phyloP scores from a whole-genome alignment of 2,888 invertebrate genomes.

The Cremastinae sp. region DNA sequence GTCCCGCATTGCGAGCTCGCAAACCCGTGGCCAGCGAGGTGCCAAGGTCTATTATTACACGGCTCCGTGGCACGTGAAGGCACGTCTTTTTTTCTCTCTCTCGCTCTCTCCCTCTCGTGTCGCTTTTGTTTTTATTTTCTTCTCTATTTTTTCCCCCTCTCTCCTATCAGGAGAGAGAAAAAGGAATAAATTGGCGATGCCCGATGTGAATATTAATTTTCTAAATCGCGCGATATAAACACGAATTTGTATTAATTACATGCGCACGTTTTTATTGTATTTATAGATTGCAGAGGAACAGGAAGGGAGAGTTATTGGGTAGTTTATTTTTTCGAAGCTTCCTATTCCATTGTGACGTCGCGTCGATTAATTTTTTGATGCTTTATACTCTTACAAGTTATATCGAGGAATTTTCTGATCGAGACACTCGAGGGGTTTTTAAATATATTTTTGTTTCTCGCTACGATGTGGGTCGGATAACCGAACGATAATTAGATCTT shows the following conservation, averaged over 20 bases:
- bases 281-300: neutral
- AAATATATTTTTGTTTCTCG: neutral
- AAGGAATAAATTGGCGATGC: conserved; percentile 51
- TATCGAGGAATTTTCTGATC: conserved; percentile 46
- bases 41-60: conserved; percentile 76
- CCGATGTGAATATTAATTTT: conserved; percentile 50
- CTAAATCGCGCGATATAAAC: conserved; percentile 15
- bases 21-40: conserved; percentile 65
- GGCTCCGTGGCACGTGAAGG: conserved; percentile 67
- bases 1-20: conserved; percentile 56
- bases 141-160: conserved; percentile 52
- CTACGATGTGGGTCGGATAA: conserved; percentile 50
- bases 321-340: no score
- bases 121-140: conserved; percentile 3
- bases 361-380: conserved; percentile 32
- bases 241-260: conserved; percentile 23
- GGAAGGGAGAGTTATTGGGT: no score
- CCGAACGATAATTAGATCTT: conserved; percentile 73
- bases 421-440: conserved; percentile 27
- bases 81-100: conserved; percentile 57
- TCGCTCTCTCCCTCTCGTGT: conserved; percentile 9
- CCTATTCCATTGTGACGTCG: no score
- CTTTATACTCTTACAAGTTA: conserved; percentile 27
- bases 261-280: neutral
- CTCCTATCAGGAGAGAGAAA: conserved; percentile 37